Base-by-base conservation (phyloP, 1,140 invertebrate species). In the Ylistrum balloti region DNA sequence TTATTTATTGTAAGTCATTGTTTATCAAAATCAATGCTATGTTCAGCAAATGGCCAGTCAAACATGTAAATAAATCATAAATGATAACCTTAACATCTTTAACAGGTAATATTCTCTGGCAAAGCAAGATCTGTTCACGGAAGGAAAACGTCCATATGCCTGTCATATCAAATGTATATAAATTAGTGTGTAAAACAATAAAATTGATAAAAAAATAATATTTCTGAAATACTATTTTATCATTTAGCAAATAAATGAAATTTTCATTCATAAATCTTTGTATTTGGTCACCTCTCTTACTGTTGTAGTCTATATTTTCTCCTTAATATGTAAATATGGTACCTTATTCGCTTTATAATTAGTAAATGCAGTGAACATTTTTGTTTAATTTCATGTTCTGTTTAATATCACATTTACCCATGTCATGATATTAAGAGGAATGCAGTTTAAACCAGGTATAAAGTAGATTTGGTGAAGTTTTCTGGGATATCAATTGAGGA, bases 101-200 rank as follows among this genome's bases (percentile, higher is more conserved):
- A n/a, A n/a, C n/a, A n/a, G n/a, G n/a, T n/a, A n/a, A n/a, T n/a
- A n/a, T n/a, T n/a, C n/a, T n/a, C n/a, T n/a, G n/a, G n/a, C n/a
- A n/a, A n/a, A n/a, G n/a, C n/a, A n/a, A n/a, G n/a, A n/a, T n/a
- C n/a, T n/a, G n/a, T n/a, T n/a, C n/a, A n/a, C n/a, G n/a, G n/a
- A n/a, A n/a, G n/a, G n/a, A n/a, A n/a, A n/a, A n/a, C n/a, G n/a
- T n/a, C n/a, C n/a, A n/a, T n/a, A n/a, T n/a, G n/a, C n/a, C n/a
- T n/a, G n/a, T n/a, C n/a, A n/a, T n/a, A n/a, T n/a, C n/a, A n/a
- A n/a, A 74, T 28, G 56, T 74, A 74, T 28, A 74, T 38, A 28
- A 74, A 74, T 74, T n/a, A n/a, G 28, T 74, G 28, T 74, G 56
- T 74, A 5, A 74, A n/a, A 74, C n/a, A 74, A 74, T 74, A 74